A percentile compares a stretch with the other conserved stretches of the same genome.
Evolutionary conservation across 2,113 vertebrate species (phyloP).

Genomic region (Bufo bufo): DNA sequence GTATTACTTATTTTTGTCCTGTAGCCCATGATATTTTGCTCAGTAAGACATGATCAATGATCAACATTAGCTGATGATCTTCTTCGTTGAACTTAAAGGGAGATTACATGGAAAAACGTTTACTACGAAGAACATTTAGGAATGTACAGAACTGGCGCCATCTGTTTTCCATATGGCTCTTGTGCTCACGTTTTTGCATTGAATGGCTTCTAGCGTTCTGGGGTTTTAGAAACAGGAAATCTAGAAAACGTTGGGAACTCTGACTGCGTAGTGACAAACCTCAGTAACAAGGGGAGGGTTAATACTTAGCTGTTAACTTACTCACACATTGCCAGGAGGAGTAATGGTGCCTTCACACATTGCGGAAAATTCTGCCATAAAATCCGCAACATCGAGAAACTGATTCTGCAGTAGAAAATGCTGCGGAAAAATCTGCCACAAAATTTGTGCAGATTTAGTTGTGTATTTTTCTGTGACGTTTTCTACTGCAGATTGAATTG

Average conservation of each 20-base stretch:
- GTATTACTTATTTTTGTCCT: slow-evolving; percentile 11
- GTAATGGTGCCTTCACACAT: neutral
- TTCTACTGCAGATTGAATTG: too few relatives aligned
- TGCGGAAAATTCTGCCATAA: too few relatives aligned
- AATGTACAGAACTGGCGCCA: neutral
- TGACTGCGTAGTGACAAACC: neutral
- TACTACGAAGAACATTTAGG: neutral
- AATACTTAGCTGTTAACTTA: neutral
- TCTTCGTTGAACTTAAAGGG: neutral
- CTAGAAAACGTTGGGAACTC: too few relatives aligned
- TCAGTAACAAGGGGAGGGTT: neutral
- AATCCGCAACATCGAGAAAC: too few relatives aligned
- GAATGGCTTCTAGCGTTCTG: too few relatives aligned
- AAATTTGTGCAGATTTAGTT: too few relatives aligned
- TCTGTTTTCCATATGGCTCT: neutral
- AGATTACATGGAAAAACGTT: neutral
- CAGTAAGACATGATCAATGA: neutral
- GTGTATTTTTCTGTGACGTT: too few relatives aligned
- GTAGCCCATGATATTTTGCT: neutral
- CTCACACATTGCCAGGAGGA: too few relatives aligned
- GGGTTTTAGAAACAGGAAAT: too few relatives aligned
- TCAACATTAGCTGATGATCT: neutral
- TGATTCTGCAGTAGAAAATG: too few relatives aligned
- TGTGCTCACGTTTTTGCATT: neutral
- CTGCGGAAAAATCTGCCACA: too few relatives aligned